phyloP scores from a whole-genome alignment of 2,888 invertebrate species.

The Macroteleia sp. region DNA sequence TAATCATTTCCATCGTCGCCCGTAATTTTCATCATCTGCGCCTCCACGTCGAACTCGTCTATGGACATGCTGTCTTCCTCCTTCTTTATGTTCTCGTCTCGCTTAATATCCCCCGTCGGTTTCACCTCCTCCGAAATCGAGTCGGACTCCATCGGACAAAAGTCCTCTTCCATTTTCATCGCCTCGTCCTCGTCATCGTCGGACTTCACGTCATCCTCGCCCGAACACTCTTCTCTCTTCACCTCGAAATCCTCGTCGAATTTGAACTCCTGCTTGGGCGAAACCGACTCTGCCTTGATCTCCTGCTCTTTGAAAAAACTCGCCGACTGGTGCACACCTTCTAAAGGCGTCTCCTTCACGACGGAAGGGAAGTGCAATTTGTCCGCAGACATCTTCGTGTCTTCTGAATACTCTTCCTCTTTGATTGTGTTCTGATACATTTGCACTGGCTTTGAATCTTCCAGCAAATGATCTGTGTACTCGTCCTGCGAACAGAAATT shows the following conservation, averaged over 20 bases:
- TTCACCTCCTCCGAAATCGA: conserved; percentile 79
- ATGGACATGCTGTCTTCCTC: conserved; percentile 75
- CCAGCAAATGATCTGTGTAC: neutral
- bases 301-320: conserved; percentile 1
- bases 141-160: conserved; percentile 81
- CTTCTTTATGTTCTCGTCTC: conserved; percentile 65
- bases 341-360: neutral
- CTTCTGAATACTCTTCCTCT: conserved; percentile 11
- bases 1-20: conserved; percentile 82
- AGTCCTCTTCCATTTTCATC: neutral
- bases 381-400: neutral
- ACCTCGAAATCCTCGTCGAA: conserved; percentile 5
- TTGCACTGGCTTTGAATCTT: conserved; percentile 4
- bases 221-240: conserved; percentile 3
- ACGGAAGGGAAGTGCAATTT: neutral
- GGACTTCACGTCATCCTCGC: conserved; percentile 11
- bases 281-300: neutral
- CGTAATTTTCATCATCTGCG: conserved; percentile 82
- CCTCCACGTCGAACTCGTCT: conserved; percentile 82
- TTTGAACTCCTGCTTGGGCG: conserved; percentile 12
- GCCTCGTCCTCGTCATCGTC: conserved; percentile 6
- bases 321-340: neutral
- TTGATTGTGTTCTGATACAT: neutral
- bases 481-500: too few species aligned
- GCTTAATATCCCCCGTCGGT: conserved; percentile 50